These are phyloP conservation scores for Drosophila atroscutellata DNA, from an alignment of 2,888 invertebrate genomes.

Conservation along the genomic window DNA sequence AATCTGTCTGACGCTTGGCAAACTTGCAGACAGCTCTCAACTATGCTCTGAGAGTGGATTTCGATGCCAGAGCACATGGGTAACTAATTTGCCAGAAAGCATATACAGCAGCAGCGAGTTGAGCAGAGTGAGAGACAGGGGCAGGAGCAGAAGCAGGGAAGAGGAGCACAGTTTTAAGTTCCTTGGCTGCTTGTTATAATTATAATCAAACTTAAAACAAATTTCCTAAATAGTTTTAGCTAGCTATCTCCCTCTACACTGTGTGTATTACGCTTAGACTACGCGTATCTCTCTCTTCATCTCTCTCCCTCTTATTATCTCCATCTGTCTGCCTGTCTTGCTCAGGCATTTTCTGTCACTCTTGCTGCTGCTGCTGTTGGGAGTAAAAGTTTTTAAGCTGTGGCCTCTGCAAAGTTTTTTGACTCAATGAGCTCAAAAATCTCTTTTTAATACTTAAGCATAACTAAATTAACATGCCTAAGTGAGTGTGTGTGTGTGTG, in stretches of 20 bases:
- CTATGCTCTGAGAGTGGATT: constrained; percentile 4
- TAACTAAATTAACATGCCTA: constrained; percentile 75
- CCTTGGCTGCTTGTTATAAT: constrained; percentile 57
- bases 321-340: not conserved
- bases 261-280: not conserved
- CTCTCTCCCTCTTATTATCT: not conserved
- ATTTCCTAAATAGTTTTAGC: constrained; percentile 65
- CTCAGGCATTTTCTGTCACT: constrained; percentile 13
- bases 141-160: not conserved
- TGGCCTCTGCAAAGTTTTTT: constrained; percentile 66
- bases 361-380: constrained; percentile 7
- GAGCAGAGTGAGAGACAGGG: not conserved
- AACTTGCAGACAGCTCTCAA: constrained; percentile 7
- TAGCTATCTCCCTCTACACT: constrained; percentile 19
- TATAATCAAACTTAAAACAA: constrained; percentile 70
- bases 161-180: constrained; percentile 19
- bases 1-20: constrained; percentile 12
- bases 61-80: constrained; percentile 43
- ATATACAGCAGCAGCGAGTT: not conserved
- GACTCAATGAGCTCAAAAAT: constrained; percentile 79
- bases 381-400: constrained; percentile 61
- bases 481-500: constrained; percentile 31
- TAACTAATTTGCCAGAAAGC: constrained; percentile 50
- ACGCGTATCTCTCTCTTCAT: not conserved
- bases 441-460: constrained; percentile 80